Evolutionary conservation across 2,113 vertebrate species (phyloP).

Genomic region (Ranitomeya variabilis): DNA sequence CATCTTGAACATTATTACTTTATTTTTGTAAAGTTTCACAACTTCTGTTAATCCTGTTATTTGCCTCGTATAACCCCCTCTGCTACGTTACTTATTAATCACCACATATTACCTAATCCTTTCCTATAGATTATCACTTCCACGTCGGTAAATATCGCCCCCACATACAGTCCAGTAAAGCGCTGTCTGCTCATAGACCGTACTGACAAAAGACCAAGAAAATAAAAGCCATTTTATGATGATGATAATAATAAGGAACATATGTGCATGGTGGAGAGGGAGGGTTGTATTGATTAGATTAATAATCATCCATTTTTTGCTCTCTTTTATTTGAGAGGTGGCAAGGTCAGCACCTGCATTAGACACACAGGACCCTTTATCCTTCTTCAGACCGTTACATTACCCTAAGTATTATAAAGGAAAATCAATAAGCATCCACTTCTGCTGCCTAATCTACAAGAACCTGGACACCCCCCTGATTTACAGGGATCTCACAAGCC

Average conservation of each 20-base stretch:
- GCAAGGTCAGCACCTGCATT: slow-evolving; percentile 49
- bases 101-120: background rate
- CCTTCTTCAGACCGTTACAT: background rate
- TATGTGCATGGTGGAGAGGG: background rate
- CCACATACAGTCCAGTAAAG: background rate
- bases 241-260: slow-evolving; percentile 2
- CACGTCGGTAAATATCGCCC: background rate
- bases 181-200: background rate
- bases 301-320: slow-evolving; percentile 22
- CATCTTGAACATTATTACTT: background rate
- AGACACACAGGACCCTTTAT: background rate
- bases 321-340: slow-evolving; percentile 47
- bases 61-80: background rate
- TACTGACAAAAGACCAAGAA: background rate
- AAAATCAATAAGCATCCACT: slow-evolving; percentile 29
- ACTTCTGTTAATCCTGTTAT: background rate
- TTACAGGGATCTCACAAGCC: slow-evolving; percentile 20
- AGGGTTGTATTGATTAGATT: slow-evolving; percentile 12
- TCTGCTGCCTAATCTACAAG: slow-evolving; percentile 29
- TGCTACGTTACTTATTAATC: background rate
- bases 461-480: slow-evolving; percentile 23
- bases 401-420: slow-evolving; percentile 27
- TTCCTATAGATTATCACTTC: background rate
- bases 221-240: slow-evolving; percentile 18
- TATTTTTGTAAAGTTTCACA: background rate